These are phyloP conservation scores for Cladopsammia gracilis DNA, from an alignment of 64 coral and sea anemone species.

Conservation along the genomic window DNA sequence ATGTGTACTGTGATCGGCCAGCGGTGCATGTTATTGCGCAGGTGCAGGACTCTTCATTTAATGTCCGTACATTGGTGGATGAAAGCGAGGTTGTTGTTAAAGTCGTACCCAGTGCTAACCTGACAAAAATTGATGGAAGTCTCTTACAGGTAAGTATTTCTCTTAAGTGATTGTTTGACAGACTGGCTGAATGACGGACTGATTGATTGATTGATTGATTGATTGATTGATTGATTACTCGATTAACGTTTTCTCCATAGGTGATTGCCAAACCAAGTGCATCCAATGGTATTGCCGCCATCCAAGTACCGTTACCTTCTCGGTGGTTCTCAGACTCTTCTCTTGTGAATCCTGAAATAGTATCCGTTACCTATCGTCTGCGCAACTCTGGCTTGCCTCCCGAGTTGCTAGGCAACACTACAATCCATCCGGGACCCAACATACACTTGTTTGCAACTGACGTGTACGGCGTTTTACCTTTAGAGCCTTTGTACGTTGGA, in stretches of 20 bases:
- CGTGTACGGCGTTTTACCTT: slow-evolving; percentile 62
- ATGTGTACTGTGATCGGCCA: slow-evolving; percentile 53
- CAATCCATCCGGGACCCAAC: slow-evolving; percentile 43
- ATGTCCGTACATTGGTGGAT: slow-evolving; percentile 40
- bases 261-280: neutral
- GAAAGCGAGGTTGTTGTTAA: slow-evolving; percentile 61
- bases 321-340: slow-evolving; percentile 21
- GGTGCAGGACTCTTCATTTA: slow-evolving; percentile 61
- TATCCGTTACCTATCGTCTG: slow-evolving; percentile 51
- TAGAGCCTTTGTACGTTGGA: slow-evolving; percentile 37
- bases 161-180: neutral
- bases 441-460: slow-evolving; percentile 39
- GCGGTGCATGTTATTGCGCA: slow-evolving; percentile 52
- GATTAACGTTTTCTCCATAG: neutral
- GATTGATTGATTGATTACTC: neutral
- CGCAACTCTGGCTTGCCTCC: slow-evolving; percentile 27
- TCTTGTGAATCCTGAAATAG: slow-evolving; percentile 26
- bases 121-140: slow-evolving; percentile 45
- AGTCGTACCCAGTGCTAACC: slow-evolving; percentile 49
- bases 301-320: slow-evolving; percentile 44
- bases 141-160: slow-evolving; percentile 13
- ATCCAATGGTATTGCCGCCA: neutral
- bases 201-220: neutral
- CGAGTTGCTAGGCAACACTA: slow-evolving; percentile 37
- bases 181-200: neutral